Evolutionary conservation across 2,797 vertebrate genomes (phyloP).

Genomic region (Mormyrus proboscirostris): DNA sequence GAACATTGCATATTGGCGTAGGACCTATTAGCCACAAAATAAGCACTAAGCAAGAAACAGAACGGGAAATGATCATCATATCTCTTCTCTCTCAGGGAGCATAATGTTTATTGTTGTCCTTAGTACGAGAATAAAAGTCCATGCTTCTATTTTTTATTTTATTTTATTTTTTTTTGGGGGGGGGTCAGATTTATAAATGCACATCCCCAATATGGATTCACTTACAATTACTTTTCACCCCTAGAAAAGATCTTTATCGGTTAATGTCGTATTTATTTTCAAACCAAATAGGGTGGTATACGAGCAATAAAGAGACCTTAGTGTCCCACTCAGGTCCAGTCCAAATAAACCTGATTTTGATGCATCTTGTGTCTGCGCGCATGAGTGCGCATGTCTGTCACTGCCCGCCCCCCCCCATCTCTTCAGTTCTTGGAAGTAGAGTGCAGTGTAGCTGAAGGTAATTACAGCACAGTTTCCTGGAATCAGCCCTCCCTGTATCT

Average conservation of each 20-base stretch:
- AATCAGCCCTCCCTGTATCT: constrained; percentile 65
- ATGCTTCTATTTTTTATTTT: background rate
- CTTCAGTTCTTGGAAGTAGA: constrained; percentile 23
- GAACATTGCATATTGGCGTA: background rate
- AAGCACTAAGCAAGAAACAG: background rate
- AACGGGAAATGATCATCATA: background rate
- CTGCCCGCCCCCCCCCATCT: background rate
- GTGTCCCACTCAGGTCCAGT: background rate
- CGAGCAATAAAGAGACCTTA: background rate
- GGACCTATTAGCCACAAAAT: background rate
- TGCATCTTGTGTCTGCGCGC: background rate
- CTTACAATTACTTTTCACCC: background rate
- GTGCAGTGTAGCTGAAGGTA: constrained; percentile 68
- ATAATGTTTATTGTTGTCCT: background rate
- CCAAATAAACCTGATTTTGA: background rate
- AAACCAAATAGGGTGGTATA: background rate
- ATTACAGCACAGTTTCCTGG: constrained; percentile 73
- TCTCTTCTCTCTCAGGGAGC: background rate
- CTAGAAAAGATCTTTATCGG: background rate
- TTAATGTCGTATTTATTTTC: background rate
- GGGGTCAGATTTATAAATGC: background rate
- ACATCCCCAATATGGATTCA: background rate
- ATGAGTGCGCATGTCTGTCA: background rate
- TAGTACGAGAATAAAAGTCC: background rate
- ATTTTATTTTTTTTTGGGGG: background rate